Conservation (phyloP, 2,797 vertebrate species). For the Remorina albescens region DNA sequence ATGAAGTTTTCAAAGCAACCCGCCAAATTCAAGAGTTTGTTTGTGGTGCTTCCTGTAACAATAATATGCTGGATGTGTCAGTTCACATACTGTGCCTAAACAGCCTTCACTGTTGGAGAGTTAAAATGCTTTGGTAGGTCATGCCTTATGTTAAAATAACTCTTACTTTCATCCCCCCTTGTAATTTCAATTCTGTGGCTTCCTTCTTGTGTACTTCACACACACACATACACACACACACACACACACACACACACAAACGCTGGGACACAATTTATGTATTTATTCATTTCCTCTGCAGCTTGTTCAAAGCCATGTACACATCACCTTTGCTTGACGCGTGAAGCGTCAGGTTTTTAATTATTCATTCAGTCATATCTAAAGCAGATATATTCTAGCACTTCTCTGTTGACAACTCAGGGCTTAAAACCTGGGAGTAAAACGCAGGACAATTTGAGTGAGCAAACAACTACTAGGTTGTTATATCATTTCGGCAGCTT, state of each 20-base stretch:
- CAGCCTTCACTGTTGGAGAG: slow-evolving; percentile 24
- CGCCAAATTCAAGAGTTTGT: slow-evolving; percentile 8
- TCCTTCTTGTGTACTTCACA: slow-evolving; percentile 42
- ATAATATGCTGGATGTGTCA: slow-evolving; percentile 22
- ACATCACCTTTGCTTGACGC: slow-evolving; percentile 73
- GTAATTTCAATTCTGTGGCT: slow-evolving; percentile 70
- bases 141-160: slow-evolving; percentile 71
- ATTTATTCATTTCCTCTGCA: slow-evolving; percentile 77
- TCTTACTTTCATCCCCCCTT: slow-evolving; percentile 68
- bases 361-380: slow-evolving; percentile 79
- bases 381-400: slow-evolving; percentile 73
- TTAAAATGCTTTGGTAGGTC: slow-evolving; percentile 66
- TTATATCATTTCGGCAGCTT: slow-evolving; percentile 40
- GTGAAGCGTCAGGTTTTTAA: slow-evolving; percentile 77
- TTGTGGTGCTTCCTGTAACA: slow-evolving; percentile 22
- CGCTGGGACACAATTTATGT: slow-evolving; percentile 68
- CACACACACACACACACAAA: slow-evolving; percentile 29
- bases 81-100: slow-evolving; percentile 40
- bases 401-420: slow-evolving; percentile 74
- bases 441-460: slow-evolving; percentile 56
- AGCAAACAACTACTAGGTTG: slow-evolving; percentile 55
- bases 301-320: slow-evolving; percentile 78
- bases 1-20: slow-evolving; percentile 23
- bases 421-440: slow-evolving; percentile 53
- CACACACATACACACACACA: slow-evolving; percentile 22